phyloP scores from a whole-genome alignment of 2,797 vertebrate genomes.

The Etheostoma nigrum region DNA sequence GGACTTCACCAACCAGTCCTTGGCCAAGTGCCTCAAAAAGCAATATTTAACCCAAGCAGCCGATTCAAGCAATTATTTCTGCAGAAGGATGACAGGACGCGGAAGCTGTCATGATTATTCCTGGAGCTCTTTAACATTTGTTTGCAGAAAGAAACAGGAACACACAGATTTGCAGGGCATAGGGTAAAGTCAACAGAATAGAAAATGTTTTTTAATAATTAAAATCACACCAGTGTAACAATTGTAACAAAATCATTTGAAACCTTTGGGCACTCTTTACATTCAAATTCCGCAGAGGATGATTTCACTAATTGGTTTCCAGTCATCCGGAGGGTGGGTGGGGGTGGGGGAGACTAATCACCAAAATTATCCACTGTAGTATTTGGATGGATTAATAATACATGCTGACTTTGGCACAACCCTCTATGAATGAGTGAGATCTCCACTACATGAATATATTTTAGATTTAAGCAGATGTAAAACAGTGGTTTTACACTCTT shows the following conservation, averaged over 20 bases:
- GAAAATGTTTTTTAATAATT: constrained; percentile 48
- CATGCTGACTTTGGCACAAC: constrained; percentile 54
- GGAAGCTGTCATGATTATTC: constrained; percentile 11
- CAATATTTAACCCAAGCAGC: constrained; percentile 39
- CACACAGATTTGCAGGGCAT: constrained; percentile 31
- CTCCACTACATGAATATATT: constrained; percentile 17
- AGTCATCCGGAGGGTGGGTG: constrained; percentile 75
- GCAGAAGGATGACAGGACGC: not conserved
- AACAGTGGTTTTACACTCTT: constrained; percentile 8
- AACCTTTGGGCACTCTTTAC: constrained; percentile 52
- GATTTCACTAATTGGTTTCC: constrained; percentile 78
- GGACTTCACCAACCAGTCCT: constrained; percentile 71
- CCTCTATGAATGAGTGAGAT: constrained; percentile 31
- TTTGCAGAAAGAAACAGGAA: constrained; percentile 31
- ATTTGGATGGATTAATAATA: constrained; percentile 64
- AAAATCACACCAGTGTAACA: constrained; percentile 61
- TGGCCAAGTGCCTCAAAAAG: constrained; percentile 61
- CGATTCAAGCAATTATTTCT: constrained; percentile 35
- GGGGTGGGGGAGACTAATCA: constrained; percentile 76
- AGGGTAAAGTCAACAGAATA: constrained; percentile 42
- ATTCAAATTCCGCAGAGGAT: constrained; percentile 63
- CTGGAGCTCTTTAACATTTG: constrained; percentile 29
- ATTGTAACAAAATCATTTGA: constrained; percentile 56
- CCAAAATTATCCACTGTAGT: constrained; percentile 65
- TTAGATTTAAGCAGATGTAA: constrained; percentile 28